phyloP scores from a whole-genome alignment of 2,797 vertebrate genomes.

The Schizopygopsis pylzovi region DNA sequence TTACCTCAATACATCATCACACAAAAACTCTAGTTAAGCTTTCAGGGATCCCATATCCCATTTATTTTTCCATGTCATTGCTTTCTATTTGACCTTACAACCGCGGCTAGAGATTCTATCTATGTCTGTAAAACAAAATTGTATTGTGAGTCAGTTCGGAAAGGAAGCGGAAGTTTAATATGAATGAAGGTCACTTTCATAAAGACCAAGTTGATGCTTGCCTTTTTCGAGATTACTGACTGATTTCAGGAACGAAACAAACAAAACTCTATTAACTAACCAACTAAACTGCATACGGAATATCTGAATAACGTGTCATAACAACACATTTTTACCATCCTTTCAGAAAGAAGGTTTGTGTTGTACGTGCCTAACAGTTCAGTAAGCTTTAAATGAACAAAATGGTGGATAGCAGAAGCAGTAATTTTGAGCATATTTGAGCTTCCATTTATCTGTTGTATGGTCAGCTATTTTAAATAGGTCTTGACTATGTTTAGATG shows the following conservation, averaged over 20 bases:
- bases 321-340: background rate
- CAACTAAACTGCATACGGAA: background rate
- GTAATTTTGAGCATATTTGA: background rate
- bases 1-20: background rate
- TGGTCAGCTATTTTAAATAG: background rate
- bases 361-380: background rate
- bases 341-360: background rate
- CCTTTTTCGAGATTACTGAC: background rate
- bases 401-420: background rate
- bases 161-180: background rate
- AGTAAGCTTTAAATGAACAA: background rate
- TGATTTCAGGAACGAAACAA: background rate
- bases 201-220: background rate
- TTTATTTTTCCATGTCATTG: background rate
- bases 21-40: background rate
- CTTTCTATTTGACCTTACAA: background rate
- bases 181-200: background rate
- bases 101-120: background rate
- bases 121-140: background rate
- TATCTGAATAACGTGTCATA: background rate
- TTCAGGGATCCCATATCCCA: background rate
- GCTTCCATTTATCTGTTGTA: background rate
- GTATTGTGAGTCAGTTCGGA: background rate
- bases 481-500: background rate
- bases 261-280: background rate